Evolutionary conservation across 2,797 vertebrate species (phyloP).

Genomic region (Rhincodon typus): DNA sequence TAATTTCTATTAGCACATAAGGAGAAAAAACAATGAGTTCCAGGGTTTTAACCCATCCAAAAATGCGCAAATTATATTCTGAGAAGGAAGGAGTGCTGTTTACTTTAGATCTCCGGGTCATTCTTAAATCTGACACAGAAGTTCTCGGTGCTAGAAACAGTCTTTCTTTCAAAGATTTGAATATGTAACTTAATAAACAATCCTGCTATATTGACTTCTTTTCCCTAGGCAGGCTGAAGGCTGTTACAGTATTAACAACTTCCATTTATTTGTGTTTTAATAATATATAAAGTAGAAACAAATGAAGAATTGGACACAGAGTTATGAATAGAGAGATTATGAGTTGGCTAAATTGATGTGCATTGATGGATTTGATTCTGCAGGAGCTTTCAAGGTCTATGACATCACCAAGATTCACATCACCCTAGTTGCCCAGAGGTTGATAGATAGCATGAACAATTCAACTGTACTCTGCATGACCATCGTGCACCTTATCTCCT

Average conservation of each 20-base stretch:
- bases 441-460: no score
- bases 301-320: not conserved
- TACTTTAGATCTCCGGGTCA: not conserved
- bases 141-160: not conserved
- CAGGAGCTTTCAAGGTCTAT: no score
- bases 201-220: not conserved
- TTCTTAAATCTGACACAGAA: not conserved
- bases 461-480: no score
- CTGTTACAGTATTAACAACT: not conserved
- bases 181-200: not conserved
- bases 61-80: not conserved
- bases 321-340: not conserved
- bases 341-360: not conserved
- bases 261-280: not conserved
- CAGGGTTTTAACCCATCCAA: not conserved
- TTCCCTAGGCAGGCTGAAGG: not conserved
- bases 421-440: no score
- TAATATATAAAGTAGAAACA: not conserved
- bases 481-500: no score
- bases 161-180: not conserved
- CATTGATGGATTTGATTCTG: not conserved
- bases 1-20: not conserved
- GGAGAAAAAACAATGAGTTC: not conserved
- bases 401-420: no score
- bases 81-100: not conserved